phyloP scores from a whole-genome alignment of 2,113 vertebrate species.

The Piprites chloris region DNA sequence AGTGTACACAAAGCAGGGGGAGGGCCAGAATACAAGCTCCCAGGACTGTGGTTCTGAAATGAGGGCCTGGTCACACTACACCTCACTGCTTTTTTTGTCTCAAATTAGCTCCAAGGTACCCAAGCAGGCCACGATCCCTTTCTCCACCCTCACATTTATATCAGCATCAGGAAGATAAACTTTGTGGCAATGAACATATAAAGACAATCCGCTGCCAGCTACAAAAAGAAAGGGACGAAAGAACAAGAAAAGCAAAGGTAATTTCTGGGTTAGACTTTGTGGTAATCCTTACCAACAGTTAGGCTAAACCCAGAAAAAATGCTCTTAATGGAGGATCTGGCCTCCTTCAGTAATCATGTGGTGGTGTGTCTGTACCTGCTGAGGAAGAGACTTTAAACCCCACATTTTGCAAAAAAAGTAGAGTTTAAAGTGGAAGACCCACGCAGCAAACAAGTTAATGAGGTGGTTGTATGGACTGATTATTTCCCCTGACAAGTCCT shows the following conservation, averaged over 20 bases:
- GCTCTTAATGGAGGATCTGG: background rate
- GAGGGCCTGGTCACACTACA: background rate
- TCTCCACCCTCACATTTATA: constrained; percentile 74
- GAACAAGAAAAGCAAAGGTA: constrained; percentile 68
- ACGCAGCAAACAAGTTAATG: background rate
- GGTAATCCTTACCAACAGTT: background rate
- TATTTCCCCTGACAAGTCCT: background rate
- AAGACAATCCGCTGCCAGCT: constrained; percentile 33
- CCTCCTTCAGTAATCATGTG: background rate
- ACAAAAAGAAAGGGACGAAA: constrained; percentile 58
- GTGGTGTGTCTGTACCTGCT: background rate
- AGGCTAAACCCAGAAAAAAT: background rate
- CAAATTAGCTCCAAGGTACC: background rate
- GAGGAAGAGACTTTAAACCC: background rate
- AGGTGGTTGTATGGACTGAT: background rate
- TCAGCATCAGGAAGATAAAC: constrained; percentile 20
- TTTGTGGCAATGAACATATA: constrained; percentile 7
- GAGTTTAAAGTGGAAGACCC: background rate
- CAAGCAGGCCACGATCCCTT: constrained; percentile 73
- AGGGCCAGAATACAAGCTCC: background rate
- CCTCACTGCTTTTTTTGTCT: background rate
- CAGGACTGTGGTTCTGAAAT: background rate
- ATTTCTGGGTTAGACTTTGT: background rate
- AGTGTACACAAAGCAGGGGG: background rate
- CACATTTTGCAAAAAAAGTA: background rate